Percentiles rank a stretch among this genome's conserved stretches.
Evolutionary conservation across 1,140 invertebrate species (phyloP).

Genomic region (Drosophila subpulchrella): DNA sequence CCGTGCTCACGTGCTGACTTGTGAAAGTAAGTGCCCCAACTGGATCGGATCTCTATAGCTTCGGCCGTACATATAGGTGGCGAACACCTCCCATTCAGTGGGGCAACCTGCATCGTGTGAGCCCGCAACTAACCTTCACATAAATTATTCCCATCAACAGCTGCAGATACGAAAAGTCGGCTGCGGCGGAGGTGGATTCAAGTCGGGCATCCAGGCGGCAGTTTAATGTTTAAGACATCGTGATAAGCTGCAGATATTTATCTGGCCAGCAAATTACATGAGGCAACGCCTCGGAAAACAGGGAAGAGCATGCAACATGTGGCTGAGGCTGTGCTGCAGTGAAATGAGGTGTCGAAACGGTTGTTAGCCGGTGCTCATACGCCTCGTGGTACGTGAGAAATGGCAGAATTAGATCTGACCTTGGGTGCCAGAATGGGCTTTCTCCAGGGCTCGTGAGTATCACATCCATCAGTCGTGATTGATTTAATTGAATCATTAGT

Average conservation of each 20-base stretch:
- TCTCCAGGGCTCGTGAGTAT: background rate
- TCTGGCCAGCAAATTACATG: constrained; percentile 79
- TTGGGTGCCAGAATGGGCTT: constrained; percentile 14
- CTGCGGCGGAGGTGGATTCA: background rate
- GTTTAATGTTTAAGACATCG: constrained; percentile 70
- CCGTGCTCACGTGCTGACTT: constrained; percentile 75
- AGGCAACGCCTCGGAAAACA: constrained; percentile 71
- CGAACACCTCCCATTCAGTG: constrained; percentile 19
- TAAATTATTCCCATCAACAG: constrained; percentile 82
- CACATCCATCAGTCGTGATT: background rate
- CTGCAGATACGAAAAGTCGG: constrained; percentile 46
- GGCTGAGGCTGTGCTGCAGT: constrained; percentile 18
- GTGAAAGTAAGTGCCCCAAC: constrained; percentile 76
- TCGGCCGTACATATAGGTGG: constrained; percentile 4
- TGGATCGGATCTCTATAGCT: constrained; percentile 19
- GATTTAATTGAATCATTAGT: background rate
- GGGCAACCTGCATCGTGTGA: constrained; percentile 58
- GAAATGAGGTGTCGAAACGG: constrained; percentile 78
- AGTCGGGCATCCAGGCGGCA: constrained; percentile 50
- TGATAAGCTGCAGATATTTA: constrained; percentile 81
- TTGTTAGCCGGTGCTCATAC: constrained; percentile 66
- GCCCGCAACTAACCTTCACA: constrained; percentile 78
- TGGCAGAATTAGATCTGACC: constrained; percentile 16
- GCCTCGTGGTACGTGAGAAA: constrained; percentile 60
- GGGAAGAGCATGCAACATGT: constrained; percentile 57